Percentiles rank a stretch among this genome's conserved stretches.
Evolutionary conservation across 2,888 invertebrate species (phyloP).

Genomic region (Allolobophora icterica): DNA sequence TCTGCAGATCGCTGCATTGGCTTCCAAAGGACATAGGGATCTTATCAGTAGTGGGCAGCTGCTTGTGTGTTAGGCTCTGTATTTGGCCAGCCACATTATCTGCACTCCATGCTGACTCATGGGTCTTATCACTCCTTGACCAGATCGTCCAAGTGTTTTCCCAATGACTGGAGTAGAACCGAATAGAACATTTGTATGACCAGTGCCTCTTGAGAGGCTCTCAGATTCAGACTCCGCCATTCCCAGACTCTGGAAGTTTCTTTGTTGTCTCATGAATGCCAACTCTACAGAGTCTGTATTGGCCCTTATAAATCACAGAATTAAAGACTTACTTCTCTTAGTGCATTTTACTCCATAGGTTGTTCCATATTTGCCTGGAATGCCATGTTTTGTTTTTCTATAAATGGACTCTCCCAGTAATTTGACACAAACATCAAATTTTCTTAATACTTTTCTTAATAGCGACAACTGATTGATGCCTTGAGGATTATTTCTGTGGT

Average conservation of each 20-base stretch:
- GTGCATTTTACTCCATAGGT: too few species aligned
- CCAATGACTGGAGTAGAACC: not conserved
- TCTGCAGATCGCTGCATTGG: not conserved
- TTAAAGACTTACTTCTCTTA: not conserved
- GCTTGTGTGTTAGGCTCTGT: not conserved
- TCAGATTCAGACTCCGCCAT: not conserved
- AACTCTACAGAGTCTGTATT: not conserved
- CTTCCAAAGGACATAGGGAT: not conserved
- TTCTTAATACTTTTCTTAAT: not conserved
- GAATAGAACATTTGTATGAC: not conserved
- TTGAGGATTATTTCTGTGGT: not conserved
- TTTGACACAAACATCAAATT: not conserved
- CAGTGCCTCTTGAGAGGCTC: not conserved
- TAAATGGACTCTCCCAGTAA: not conserved
- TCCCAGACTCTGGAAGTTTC: not conserved
- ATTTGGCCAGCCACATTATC: too few species aligned
- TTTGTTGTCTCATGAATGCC: not conserved
- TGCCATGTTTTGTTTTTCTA: not conserved
- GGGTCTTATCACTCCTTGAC: not conserved
- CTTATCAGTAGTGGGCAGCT: not conserved
- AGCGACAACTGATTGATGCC: not conserved
- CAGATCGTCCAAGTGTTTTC: not conserved
- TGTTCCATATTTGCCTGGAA: not conserved
- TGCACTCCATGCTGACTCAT: too few species aligned
- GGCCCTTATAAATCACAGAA: not conserved